Base-by-base conservation (phyloP, 1,140 invertebrate genomes). In the Drosophila asahinai region DNA sequence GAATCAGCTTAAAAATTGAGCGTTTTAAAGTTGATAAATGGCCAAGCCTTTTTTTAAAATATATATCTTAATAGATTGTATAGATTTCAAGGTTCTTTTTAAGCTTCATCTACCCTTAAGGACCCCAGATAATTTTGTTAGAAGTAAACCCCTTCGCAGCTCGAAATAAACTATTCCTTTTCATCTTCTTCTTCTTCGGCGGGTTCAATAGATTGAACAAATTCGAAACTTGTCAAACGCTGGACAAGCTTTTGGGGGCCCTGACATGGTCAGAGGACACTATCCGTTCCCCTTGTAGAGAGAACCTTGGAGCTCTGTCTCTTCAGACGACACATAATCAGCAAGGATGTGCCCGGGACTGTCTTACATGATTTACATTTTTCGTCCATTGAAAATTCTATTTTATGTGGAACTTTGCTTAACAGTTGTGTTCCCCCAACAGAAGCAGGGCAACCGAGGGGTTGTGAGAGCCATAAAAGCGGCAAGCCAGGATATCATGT, bases 311-410 rank as follows among this genome's bases (percentile, higher is more conserved):
- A 52, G 17, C 49, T 61, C 30, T 57, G 14, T 65, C 19, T n/a
- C 25, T 40, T 3, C 11, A 19, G 19, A n/a, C 6, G 25, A 49
- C 45, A 70, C 78, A 86, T 86, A 86, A 86, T 86, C 79, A 79
- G 47, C 70, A 47, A 82, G 79, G 83, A 86, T 75, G 70, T 60
- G 42, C 48, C 47, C 38, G 42, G 60, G 48, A 42, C 38, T 77
- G 72, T 89, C 49, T 42, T 72, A 89, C 84, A 89, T 89, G 80
- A 89, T 89, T 89, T 89, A 89, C 74, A 83, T 81, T 83, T 83
- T 89, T 83, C 61, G 80, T 72, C 86, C 73, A 89, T 89, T 81
- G 77, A 83, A 89, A 81, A 89, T 83, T 83, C 73, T 76, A 89
- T 83, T 89, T 89, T 89, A 89, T 89, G 77, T 83, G 22, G 77